A percentile compares a stretch with the other conserved stretches of the same genome.
Evolutionary conservation across 2,797 vertebrate species (phyloP).

Genomic region (Pangasius djambal): DNA sequence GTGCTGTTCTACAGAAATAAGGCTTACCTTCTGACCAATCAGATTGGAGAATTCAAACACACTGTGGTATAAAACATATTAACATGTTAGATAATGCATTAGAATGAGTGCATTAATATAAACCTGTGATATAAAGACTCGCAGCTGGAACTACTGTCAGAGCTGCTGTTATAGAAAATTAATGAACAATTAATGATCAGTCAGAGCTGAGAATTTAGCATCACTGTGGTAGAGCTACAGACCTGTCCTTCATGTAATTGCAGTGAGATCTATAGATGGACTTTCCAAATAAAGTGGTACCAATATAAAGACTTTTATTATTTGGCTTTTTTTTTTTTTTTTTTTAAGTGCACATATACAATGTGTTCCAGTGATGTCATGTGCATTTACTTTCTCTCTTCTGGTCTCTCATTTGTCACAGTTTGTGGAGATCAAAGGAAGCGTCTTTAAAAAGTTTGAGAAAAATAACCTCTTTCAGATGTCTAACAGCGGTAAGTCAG

Average conservation of each 20-base stretch:
- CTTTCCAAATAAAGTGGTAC: background rate
- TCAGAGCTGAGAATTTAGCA: background rate
- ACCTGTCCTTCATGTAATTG: background rate
- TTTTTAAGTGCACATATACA: background rate
- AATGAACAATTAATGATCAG: background rate
- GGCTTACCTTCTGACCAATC: background rate
- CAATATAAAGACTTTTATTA: background rate
- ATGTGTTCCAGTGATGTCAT: background rate
- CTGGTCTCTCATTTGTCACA: conserved; percentile 62
- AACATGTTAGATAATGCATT: background rate
- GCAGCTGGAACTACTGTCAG: background rate
- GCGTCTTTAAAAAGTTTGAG: conserved; percentile 98
- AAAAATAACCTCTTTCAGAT: conserved; percentile 99
- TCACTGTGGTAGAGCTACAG: background rate
- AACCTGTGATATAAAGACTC: background rate
- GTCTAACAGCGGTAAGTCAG: conserved; percentile 95
- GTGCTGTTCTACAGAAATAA: background rate
- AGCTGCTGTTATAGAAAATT: background rate
- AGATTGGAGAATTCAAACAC: background rate
- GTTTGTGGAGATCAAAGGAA: conserved; percentile 99
- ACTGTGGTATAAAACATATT: background rate
- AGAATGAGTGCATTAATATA: background rate
- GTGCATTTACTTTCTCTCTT: background rate
- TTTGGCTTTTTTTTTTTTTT: background rate
- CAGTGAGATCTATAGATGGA: background rate